These are phyloP conservation scores for Papilio machaon DNA, from an alignment of 1,140 invertebrate species.

Conservation along the genomic window DNA sequence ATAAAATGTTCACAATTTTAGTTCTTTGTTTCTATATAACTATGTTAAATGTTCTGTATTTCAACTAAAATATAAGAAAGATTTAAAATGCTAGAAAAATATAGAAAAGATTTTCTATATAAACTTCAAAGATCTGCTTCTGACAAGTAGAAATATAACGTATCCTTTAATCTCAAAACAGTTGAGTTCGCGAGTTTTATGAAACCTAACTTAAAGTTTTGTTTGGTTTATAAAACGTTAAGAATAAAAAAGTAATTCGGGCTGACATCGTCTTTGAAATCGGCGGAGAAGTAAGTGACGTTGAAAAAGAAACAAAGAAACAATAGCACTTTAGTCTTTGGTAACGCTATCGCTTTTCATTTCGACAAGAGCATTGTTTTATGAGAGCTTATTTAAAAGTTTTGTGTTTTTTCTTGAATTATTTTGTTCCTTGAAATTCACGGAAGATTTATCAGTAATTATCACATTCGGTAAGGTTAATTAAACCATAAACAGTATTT, in stretches of 20 bases:
- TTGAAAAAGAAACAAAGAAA: conserved; percentile 35
- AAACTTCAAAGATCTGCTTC: background rate
- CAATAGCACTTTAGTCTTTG: conserved; percentile 33
- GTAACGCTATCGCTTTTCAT: conserved; percentile 19
- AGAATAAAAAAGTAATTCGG: conserved; percentile 25
- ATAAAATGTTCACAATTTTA: too few species aligned
- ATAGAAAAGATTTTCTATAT: background rate
- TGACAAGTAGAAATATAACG: background rate
- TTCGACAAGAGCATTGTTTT: conserved; percentile 23
- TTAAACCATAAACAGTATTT: too few species aligned
- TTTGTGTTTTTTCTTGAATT: conserved; percentile 17
- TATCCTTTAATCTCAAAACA: background rate
- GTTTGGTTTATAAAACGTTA: conserved; percentile 17
- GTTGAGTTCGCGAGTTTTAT: background rate
- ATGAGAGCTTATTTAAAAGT: conserved; percentile 10
- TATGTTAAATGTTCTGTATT: too few species aligned
- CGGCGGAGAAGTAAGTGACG: conserved; percentile 34
- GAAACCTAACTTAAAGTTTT: conserved; percentile 1
- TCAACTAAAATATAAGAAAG: too few species aligned
- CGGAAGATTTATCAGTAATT: background rate
- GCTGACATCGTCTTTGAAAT: conserved; percentile 14
- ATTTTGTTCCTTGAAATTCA: background rate
- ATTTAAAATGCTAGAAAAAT: background rate
- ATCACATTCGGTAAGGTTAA: background rate
- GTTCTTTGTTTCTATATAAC: too few species aligned